A percentile compares a stretch with the other conserved stretches of the same genome.
Evolutionary conservation across 2,797 vertebrate species (phyloP).

Genomic region (Sebastes elongatus): DNA sequence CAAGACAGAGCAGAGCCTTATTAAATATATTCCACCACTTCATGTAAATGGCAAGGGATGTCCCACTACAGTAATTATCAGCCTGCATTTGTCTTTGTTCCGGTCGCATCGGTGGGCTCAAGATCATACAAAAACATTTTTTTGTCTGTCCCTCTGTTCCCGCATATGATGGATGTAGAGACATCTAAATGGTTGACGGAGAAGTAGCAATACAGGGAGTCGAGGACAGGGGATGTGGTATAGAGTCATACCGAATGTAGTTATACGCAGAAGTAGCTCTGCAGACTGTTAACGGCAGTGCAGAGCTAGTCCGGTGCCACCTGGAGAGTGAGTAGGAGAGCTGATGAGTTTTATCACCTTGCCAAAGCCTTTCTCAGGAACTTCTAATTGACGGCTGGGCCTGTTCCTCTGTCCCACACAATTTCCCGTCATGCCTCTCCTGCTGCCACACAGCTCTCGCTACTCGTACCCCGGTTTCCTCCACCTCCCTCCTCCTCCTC

Average conservation of each 20-base stretch:
- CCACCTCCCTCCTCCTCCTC: slow-evolving; percentile 60
- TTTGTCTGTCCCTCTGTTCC: neutral
- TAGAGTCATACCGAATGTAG: slow-evolving; percentile 38
- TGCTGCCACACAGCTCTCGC: slow-evolving; percentile 72
- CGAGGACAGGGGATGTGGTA: slow-evolving; percentile 8
- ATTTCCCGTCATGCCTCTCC: slow-evolving; percentile 77
- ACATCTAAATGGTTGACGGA: slow-evolving; percentile 17
- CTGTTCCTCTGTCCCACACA: slow-evolving; percentile 78
- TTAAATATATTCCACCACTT: slow-evolving; percentile 74
- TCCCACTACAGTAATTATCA: slow-evolving; percentile 60
- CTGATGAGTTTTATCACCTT: slow-evolving; percentile 81
- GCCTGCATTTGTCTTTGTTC: slow-evolving; percentile 31
- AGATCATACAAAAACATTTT: slow-evolving; percentile 21
- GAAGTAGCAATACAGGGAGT: slow-evolving; percentile 9
- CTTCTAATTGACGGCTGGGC: slow-evolving; percentile 79
- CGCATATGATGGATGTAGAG: neutral
- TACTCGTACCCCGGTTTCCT: slow-evolving; percentile 58
- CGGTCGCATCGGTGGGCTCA: neutral
- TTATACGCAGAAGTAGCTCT: slow-evolving; percentile 47
- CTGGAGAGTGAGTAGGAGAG: slow-evolving; percentile 70
- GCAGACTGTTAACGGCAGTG: slow-evolving; percentile 66
- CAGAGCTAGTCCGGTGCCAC: slow-evolving; percentile 65
- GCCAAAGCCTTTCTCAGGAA: slow-evolving; percentile 67
- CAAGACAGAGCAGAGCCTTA: slow-evolving; percentile 70
- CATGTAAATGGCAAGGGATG: slow-evolving; percentile 61